These are phyloP conservation scores for Lochmaea capreae DNA, from an alignment of 2,888 invertebrate species.

Conservation along the genomic window DNA sequence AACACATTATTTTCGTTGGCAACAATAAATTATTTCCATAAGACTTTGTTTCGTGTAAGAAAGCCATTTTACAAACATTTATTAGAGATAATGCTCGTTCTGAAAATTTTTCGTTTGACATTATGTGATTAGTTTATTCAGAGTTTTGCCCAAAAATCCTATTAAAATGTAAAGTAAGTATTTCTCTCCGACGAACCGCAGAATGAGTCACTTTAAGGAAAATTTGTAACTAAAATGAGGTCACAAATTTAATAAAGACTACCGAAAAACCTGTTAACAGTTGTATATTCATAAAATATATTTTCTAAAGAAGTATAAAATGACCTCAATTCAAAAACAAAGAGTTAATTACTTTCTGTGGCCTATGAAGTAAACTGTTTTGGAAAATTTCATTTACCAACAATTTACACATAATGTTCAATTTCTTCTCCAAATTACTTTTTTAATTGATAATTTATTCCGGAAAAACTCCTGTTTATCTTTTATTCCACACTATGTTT, in stretches of 20 bases:
- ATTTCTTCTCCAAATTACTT: background rate
- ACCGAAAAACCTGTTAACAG: background rate
- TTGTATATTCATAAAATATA: background rate
- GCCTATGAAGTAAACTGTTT: background rate
- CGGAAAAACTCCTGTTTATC: background rate
- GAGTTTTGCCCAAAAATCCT: background rate
- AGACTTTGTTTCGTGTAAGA: background rate
- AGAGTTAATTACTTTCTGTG: background rate
- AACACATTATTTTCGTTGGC: too few species aligned
- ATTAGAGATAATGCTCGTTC: background rate
- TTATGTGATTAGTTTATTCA: background rate
- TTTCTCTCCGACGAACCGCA: constrained; percentile 1
- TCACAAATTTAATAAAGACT: constrained; percentile 5
- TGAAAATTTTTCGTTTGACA: background rate
- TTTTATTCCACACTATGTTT: too few species aligned
- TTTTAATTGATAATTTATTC: background rate
- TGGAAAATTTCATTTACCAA: background rate
- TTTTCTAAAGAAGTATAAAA: background rate
- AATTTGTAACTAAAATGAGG: background rate
- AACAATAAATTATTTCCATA: too few species aligned
- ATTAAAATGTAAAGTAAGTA: constrained; percentile 7
- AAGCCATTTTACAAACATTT: background rate
- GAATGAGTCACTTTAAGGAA: constrained; percentile 1
- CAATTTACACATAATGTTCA: background rate
- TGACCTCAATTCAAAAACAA: background rate